Evolutionary conservation across 1,140 invertebrate genomes (phyloP), one percentile per base, ranked within the genome.

Genomic region (Vollenhovia emeryi): DNA sequence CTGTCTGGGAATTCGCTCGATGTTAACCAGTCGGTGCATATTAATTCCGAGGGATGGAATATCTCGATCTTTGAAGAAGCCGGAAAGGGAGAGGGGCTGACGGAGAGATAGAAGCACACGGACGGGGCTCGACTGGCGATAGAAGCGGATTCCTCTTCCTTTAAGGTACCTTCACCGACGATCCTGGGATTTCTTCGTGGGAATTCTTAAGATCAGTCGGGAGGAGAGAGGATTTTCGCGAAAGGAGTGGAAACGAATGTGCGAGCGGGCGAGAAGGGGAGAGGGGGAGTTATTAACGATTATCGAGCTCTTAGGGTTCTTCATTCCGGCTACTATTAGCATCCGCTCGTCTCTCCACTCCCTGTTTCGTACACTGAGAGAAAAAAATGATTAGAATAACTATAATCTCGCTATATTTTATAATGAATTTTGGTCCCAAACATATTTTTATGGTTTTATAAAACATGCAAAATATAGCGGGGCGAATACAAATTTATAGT

Each of bases 21-120:
- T 86, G 88, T 87, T 90, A 90, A 88, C 88, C 84, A 90, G 89
- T 90, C 88, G 89, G 88, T 90, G 89, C 79, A 90, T 90, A 90
- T 90, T 90, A 90, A 90, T 90, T 89, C 64, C 84, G 27, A 87
- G 84, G 83, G 86, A 88, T 90, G 89, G 87, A 90, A 88, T 90
- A 90, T 88, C 88, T 90, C 60, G 84, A 88, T 52, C 89, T 90
- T 90, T 88, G 89, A 90, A 90, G 89, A 90, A 90, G 80, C 88
- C 71, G 45, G 76, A 62, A 89, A 86, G 74, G 78, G 73, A 79
- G 75, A 69, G 50, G n/a, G 24, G 24, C 27, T 30, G 69, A 40
- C 50, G 33, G n/a, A 48, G 18, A 40, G 18, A 21, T 13, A 24
- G 30, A 18, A 5, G 64, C 24, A 8, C 3, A 62, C 43, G 30